Evolutionary conservation across 2,797 vertebrate genomes (phyloP).

Genomic region (Cyclopterus lumpus): DNA sequence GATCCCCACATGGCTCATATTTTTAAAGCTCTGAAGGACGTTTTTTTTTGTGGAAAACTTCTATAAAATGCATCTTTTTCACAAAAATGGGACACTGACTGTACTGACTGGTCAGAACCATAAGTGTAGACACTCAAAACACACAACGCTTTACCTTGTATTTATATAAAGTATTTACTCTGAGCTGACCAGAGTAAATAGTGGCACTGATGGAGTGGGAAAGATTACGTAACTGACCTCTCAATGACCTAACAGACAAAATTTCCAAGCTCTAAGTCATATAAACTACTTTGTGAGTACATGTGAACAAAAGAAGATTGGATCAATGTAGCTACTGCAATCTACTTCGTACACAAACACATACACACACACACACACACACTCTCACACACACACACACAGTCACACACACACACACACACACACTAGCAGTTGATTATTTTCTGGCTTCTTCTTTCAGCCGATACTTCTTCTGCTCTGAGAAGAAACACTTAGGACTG

Average conservation of each 20-base stretch:
- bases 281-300: not conserved
- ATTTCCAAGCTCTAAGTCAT: not conserved
- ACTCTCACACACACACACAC: conserved; percentile 1
- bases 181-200: conserved; percentile 4
- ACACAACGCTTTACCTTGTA: not conserved
- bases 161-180: not conserved
- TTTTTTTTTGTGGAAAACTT: conserved; percentile 56
- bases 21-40: conserved; percentile 63
- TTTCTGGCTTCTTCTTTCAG: conserved; percentile 41
- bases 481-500: conserved; percentile 49
- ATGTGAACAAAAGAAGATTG: conserved; percentile 11
- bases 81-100: conserved; percentile 30
- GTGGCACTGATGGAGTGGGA: not conserved
- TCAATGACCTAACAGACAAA: conserved; percentile 5
- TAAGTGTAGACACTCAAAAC: conserved; percentile 11
- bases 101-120: conserved; percentile 26
- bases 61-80: conserved; percentile 52
- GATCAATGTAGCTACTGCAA: conserved; percentile 20
- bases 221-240: conserved; percentile 20
- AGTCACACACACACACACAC: not conserved
- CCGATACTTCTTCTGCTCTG: conserved; percentile 29
- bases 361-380: not conserved
- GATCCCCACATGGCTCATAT: conserved; percentile 53
- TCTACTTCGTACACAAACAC: not conserved
- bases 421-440: conserved; percentile 44